Percentiles rank a stretch among this genome's conserved stretches.
Conservation (phyloP, 2,888 invertebrate species). For the Oscheius sp. region DNA sequence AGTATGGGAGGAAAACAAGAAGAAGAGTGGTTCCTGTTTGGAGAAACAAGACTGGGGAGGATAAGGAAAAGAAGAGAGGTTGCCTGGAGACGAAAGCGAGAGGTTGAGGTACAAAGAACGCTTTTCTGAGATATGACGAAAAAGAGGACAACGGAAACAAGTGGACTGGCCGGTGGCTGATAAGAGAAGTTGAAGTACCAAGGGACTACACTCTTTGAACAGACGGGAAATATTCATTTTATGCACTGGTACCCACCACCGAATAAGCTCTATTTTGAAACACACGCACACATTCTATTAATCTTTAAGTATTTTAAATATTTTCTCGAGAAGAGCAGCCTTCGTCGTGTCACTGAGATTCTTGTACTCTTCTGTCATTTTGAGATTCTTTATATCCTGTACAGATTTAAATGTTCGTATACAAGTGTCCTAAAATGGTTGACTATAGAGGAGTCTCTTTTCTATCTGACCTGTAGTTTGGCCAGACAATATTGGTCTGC, state of each 20-base stretch:
- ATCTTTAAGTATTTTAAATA: slow-evolving; percentile 58
- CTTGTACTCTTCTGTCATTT: slow-evolving; percentile 66
- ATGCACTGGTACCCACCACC: slow-evolving; percentile 7
- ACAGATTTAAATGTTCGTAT: slow-evolving; percentile 63
- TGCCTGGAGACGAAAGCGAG: no score
- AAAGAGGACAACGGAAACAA: neutral
- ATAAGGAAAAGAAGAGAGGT: no score
- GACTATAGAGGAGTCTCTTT: neutral
- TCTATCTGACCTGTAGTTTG: slow-evolving; percentile 62
- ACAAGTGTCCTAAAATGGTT: slow-evolving; percentile 61
- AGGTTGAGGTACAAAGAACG: no score
- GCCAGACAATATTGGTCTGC: slow-evolving; percentile 70
- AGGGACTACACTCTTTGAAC: neutral
- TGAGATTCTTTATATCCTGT: slow-evolving; percentile 60
- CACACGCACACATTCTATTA: slow-evolving; percentile 4
- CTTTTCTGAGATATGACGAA: neutral
- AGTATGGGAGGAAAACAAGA: no score
- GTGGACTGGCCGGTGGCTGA: neutral
- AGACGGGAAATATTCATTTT: slow-evolving; percentile 3
- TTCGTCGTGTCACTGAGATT: slow-evolving; percentile 68
- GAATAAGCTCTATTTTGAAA: slow-evolving; percentile 22
- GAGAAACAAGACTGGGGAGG: no score
- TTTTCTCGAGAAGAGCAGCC: slow-evolving; percentile 68
- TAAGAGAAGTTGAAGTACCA: slow-evolving; percentile 35
- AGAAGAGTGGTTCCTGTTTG: no score